Percentiles rank a stretch among this genome's conserved stretches.
Evolutionary conservation across 23 tunicate species (phyloP).

Genomic region (Trididemnum clinides): DNA sequence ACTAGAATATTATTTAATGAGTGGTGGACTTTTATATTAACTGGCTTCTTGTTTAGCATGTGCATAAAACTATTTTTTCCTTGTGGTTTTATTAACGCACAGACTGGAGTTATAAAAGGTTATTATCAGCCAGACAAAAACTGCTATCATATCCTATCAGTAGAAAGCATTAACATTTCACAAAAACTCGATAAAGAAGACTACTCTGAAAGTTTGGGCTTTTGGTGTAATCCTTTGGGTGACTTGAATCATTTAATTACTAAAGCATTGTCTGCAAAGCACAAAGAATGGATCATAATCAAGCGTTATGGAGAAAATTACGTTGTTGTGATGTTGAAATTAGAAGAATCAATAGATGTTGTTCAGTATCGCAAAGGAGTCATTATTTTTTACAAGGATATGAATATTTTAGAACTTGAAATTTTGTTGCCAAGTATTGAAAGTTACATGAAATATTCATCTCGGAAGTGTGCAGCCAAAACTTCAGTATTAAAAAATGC

Average conservation of each 20-base stretch:
- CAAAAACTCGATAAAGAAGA: not conserved
- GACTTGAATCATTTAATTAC: not conserved
- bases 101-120: conserved; percentile 14
- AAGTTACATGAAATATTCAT: no score
- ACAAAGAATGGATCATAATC: not conserved
- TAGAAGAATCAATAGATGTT: not conserved
- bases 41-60: no score
- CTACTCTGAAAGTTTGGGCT: not conserved
- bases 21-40: no score
- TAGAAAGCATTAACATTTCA: not conserved
- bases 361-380: not conserved
- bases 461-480: not conserved
- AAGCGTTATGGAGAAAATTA: not conserved
- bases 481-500: not conserved
- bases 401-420: not conserved
- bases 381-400: not conserved
- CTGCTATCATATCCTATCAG: not conserved
- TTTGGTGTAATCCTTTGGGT: not conserved
- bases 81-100: not conserved
- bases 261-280: not conserved
- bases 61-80: not conserved
- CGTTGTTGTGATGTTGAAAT: not conserved
- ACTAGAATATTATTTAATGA: no score
- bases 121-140: not conserved
- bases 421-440: not conserved